These are phyloP conservation scores for Noctilio leporinus DNA, from an alignment of 2,113 vertebrate genomes.

Conservation along the genomic window DNA sequence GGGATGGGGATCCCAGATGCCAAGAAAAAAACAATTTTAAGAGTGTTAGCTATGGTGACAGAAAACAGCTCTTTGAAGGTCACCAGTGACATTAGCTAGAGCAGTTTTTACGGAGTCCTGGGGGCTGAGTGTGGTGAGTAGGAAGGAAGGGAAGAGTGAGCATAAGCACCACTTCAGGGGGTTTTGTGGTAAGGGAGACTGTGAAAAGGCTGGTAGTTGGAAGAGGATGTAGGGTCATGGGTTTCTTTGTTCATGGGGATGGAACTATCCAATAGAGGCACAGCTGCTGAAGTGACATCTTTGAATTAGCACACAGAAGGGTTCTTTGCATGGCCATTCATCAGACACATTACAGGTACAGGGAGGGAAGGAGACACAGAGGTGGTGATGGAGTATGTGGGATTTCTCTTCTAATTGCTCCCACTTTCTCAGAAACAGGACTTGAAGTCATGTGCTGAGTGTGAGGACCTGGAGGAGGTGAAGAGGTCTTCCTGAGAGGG, in stretches of 20 bases:
- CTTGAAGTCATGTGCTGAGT: neutral
- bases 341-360: neutral
- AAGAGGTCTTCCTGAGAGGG: neutral
- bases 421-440: neutral
- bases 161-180: neutral
- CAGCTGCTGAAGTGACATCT: neutral
- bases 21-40: neutral
- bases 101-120: neutral
- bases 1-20: neutral
- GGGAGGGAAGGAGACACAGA: neutral
- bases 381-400: rapidly evolving
- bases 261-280: neutral
- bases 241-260: neutral
- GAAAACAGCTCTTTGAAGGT: neutral
- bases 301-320: neutral
- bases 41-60: neutral
- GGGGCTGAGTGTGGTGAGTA: neutral
- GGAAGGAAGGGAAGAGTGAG: neutral
- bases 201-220: neutral
- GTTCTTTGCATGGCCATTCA: neutral
- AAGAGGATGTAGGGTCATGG: neutral
- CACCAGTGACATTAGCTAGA: neutral
- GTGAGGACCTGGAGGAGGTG: neutral
- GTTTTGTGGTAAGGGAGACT: neutral
- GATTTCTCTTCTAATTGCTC: neutral